These are phyloP conservation scores for Cephus spinipes DNA, from an alignment of 2,888 invertebrate species.

Conservation along the genomic window DNA sequence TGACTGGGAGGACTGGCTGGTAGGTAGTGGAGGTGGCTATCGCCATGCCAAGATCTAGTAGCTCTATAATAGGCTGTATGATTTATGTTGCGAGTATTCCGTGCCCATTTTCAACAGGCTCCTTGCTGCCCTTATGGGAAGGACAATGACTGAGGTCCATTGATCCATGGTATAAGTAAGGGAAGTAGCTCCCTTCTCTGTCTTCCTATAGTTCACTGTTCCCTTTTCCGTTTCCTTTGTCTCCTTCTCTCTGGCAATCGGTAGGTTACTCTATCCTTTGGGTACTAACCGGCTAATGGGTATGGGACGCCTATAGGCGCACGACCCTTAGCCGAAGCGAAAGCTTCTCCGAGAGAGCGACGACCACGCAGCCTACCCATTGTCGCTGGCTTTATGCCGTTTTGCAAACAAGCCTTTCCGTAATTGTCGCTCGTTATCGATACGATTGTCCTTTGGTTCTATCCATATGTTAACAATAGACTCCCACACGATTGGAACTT, in stretches of 20 bases:
- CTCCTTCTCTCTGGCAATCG: too few species aligned
- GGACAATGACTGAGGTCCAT: conserved; percentile 56
- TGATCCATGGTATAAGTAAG: conserved; percentile 40
- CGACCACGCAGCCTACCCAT: conserved; percentile 24
- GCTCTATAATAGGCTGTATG: conserved; percentile 61
- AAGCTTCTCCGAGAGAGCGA: background rate
- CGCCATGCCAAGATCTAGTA: conserved; percentile 56
- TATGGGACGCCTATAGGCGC: background rate
- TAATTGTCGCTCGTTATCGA: conserved; percentile 60
- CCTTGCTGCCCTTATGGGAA: conserved; percentile 43
- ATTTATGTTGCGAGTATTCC: conserved; percentile 57
- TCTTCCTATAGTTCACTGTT: background rate
- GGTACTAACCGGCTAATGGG: too few species aligned
- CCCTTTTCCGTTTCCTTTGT: background rate
- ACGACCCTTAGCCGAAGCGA: conserved; percentile 3
- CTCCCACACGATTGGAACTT: too few species aligned
- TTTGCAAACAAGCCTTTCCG: conserved; percentile 46
- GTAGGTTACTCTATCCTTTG: too few species aligned
- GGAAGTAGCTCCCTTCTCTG: background rate
- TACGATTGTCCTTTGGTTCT: conserved; percentile 43
- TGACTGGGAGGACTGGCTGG: conserved; percentile 7
- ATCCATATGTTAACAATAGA: too few species aligned
- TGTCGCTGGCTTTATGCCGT: conserved; percentile 38
- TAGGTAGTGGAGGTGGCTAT: conserved; percentile 46
- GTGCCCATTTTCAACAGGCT: conserved; percentile 50